Evolutionary conservation across 2,888 invertebrate genomes (phyloP), one percentile per base, ranked within the genome.

Genomic region (Liodrosophila aerea): DNA sequence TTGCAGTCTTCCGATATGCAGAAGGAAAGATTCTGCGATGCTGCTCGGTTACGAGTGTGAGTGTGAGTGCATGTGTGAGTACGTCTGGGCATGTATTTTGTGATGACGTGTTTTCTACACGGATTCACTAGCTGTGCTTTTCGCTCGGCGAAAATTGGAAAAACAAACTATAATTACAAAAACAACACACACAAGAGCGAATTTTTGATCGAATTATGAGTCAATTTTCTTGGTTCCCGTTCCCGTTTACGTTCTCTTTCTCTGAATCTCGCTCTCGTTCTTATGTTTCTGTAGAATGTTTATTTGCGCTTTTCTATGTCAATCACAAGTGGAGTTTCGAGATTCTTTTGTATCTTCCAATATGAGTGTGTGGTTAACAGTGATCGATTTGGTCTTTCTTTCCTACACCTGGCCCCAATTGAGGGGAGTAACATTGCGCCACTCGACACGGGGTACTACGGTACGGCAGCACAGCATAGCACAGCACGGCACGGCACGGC

Each of bases 61-160:
- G 27, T 31, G 27, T n/a, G 13, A 13, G 31, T 11, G 34, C 56
- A 52, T 50, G 37, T 52, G 45, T 16, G 40, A n/a, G n/a, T n/a
- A n/a, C n/a, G n/a, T n/a, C n/a, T n/a, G n/a, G n/a, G n/a, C n/a
- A n/a, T 49, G 31, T 62, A 12, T 43, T 54, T 39, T 57, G 66
- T 57, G 61, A 76, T 77, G 85, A 84, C 85, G 85, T 76, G 69
- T 84, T 76, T 64, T 44, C 29, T 39, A 11, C 34, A 45, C 49
- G n/a, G 22, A 49, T 43, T 18, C 16, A 18, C 15, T 52, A 7
- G 9, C 40, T 31, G 9, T 15, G 16, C 41, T 69, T 58, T 50
- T 44, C 22, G 41, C 29, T 31, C 12, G 18, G 15, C 8, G 27
- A 47, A 54, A 62, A 36, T 46, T 39, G 49, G 31, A 37, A 65